Percentiles rank a stretch among this genome's conserved stretches.
Conservation (phyloP, 2,888 invertebrate genomes). For the Drosophila phalerata region DNA sequence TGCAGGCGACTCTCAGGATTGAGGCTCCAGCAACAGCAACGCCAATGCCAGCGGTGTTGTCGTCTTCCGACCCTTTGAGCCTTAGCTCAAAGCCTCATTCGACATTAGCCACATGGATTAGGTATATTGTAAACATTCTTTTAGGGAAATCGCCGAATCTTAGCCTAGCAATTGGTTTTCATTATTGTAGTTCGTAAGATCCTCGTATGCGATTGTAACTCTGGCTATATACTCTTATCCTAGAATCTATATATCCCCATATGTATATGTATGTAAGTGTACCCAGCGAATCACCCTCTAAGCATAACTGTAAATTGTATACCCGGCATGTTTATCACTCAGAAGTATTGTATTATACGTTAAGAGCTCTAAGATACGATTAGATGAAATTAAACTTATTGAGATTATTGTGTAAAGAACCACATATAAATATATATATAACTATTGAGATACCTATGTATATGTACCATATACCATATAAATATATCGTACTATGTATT, state of each 20-base stretch:
- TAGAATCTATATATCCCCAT: conserved; percentile 11
- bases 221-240: conserved; percentile 26
- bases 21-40: conserved; percentile 66
- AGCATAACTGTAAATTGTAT: conserved; percentile 42
- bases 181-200: conserved; percentile 37
- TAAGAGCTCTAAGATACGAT: conserved; percentile 65
- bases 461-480: conserved; percentile 61
- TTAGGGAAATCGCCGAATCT: conserved; percentile 45
- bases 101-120: conserved; percentile 1
- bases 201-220: conserved; percentile 18
- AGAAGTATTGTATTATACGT: conserved; percentile 58
- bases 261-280: conserved; percentile 16
- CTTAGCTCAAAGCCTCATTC: conserved; percentile 43
- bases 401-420: conserved; percentile 69
- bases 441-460: conserved; percentile 61
- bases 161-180: conserved; percentile 41
- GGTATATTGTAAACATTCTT: conserved; percentile 33
- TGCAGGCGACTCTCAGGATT: conserved; percentile 85
- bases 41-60: conserved; percentile 45
- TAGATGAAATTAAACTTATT: conserved; percentile 67
- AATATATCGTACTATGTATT: conserved; percentile 65
- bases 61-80: conserved; percentile 80
- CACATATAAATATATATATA: conserved; percentile 17
- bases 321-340: conserved; percentile 45
- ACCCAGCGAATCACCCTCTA: conserved; percentile 15